Percentiles rank a stretch among this genome's conserved stretches.
Conservation (phyloP, 2,888 invertebrate genomes). For the Neoascia interrupta region DNA sequence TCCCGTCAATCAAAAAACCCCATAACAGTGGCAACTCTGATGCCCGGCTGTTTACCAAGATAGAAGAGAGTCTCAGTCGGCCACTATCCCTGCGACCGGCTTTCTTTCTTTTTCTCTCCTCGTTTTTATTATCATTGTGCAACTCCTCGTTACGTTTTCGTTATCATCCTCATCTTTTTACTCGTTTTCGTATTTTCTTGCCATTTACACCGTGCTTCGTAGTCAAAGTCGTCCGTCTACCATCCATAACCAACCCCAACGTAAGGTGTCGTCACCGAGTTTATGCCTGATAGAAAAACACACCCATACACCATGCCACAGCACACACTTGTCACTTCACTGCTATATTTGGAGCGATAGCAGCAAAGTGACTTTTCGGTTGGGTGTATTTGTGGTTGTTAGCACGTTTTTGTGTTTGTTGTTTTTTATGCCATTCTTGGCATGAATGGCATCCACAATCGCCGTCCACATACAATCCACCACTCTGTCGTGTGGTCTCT, state of each 20-base stretch:
- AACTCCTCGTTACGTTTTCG: conserved; percentile 36
- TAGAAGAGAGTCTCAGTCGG: too few species aligned
- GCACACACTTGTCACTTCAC: not conserved
- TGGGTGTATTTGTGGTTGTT: too few species aligned
- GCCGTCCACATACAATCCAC: conserved; percentile 1
- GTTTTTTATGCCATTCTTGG: conserved; percentile 13
- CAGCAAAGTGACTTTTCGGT: too few species aligned
- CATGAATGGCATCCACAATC: conserved; percentile 16
- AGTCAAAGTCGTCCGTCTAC: conserved; percentile 29
- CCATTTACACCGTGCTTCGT: not conserved
- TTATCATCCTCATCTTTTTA: not conserved
- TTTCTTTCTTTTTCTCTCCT: too few species aligned
- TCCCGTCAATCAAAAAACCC: not conserved
- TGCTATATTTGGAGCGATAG: not conserved
- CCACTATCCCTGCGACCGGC: too few species aligned
- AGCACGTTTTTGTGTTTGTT: conserved; percentile 63
- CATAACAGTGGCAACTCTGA: conserved; percentile 18
- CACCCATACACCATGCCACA: not conserved
- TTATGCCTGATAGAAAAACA: not conserved
- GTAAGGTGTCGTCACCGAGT: conserved; percentile 50
- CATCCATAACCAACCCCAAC: conserved; percentile 69
- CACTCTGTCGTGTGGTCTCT: conserved; percentile 44
- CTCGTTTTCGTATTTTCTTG: too few species aligned
- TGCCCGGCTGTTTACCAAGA: too few species aligned
- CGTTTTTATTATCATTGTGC: too few species aligned